Evolutionary conservation across 2,113 vertebrate genomes (phyloP).

Genomic region (Guaruba guarouba): DNA sequence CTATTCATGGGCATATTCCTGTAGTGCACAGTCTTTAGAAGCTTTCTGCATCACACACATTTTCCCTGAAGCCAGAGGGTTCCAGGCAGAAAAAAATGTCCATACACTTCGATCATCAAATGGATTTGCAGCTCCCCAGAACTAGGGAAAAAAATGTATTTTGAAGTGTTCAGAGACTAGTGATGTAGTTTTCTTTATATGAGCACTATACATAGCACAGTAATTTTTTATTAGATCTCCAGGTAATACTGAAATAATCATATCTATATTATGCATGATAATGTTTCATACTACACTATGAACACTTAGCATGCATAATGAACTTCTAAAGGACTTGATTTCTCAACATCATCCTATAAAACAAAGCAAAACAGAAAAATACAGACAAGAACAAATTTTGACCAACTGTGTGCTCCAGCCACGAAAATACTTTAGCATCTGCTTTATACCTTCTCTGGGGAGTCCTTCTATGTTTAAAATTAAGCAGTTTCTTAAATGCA

Average conservation of each 20-base stretch:
- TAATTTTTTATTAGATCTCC: not conserved
- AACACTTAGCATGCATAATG: conserved; percentile 2
- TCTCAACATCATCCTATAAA: not conserved
- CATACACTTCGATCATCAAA: not conserved
- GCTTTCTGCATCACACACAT: not conserved
- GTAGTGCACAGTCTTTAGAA: not conserved
- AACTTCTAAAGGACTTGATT: not conserved
- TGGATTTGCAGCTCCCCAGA: not conserved
- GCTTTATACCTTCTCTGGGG: conserved; percentile 19
- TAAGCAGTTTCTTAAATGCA: conserved; percentile 51
- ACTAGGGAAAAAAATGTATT: not conserved
- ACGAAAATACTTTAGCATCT: conserved; percentile 42
- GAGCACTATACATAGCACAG: not conserved
- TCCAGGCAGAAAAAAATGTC: not conserved
- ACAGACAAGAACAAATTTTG: conserved; percentile 17
- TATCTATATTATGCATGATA: not conserved
- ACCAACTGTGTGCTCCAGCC: not conserved
- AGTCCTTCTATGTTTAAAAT: conserved; percentile 54
- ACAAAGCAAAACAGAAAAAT: not conserved
- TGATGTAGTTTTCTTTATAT: not conserved
- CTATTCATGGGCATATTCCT: not conserved
- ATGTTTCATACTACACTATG: not conserved
- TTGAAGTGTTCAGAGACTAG: not conserved
- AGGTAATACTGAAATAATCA: not conserved
- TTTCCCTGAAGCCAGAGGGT: not conserved